Evolutionary conservation across 1,140 invertebrate species (phyloP).

Genomic region (Lerema accius): DNA sequence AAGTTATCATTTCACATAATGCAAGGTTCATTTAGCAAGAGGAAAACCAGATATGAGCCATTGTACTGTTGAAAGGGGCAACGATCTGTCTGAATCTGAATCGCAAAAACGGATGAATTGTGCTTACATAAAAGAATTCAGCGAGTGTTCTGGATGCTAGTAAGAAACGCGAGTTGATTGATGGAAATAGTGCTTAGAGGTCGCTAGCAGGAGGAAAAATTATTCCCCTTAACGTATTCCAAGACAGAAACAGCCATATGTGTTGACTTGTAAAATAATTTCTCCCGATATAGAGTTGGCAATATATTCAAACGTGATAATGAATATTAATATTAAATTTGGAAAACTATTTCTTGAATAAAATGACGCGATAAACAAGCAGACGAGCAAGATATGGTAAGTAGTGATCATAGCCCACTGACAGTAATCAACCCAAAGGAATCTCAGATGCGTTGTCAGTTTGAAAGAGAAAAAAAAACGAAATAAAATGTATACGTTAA

Average conservation of each 20-base stretch:
- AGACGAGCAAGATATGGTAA: too few relatives aligned
- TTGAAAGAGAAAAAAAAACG: too few relatives aligned
- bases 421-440: too few relatives aligned
- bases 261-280: too few relatives aligned
- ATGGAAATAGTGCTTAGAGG: constrained; percentile 33
- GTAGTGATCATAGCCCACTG: too few relatives aligned
- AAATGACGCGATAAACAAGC: too few relatives aligned
- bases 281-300: too few relatives aligned
- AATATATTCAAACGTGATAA: too few relatives aligned
- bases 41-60: constrained; percentile 22
- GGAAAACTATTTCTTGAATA: too few relatives aligned
- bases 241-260: constrained; percentile 9
- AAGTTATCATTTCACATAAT: neutral
- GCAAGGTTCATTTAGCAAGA: constrained; percentile 2
- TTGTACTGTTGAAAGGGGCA: constrained; percentile 29
- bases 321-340: too few relatives aligned
- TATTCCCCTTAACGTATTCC: constrained; percentile 6
- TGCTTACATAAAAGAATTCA: constrained; percentile 37
- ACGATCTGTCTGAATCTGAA: constrained; percentile 35
- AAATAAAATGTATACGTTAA: too few relatives aligned
- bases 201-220: constrained; percentile 21
- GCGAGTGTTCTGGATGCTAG: constrained; percentile 32
- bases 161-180: constrained; percentile 33
- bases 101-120: constrained; percentile 34
- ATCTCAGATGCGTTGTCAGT: too few relatives aligned